Base-by-base conservation (phyloP, 2,113 vertebrate species). In the Craseonycteris thonglongyai region DNA sequence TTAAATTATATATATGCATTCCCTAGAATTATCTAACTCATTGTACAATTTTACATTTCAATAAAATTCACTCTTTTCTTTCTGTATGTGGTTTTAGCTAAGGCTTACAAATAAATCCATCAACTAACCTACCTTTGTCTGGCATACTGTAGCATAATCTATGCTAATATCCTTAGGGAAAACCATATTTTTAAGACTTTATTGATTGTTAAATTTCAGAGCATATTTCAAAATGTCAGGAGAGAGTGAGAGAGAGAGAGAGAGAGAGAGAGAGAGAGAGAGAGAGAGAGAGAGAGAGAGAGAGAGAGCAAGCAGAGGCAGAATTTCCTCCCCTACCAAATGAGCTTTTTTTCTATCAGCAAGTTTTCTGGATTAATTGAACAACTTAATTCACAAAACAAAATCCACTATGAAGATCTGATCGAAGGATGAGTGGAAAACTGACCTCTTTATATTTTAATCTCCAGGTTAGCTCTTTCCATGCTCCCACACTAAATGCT, bases 371-470 rank as follows among this genome's bases (percentile, higher is more conserved):
- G 21, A 69, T 47, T 78, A 81, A 65, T 24, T 87, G 45, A 95
- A 65, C 33, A 83, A 92, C 21, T 94, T 93, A 94, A 91, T 89
- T 83, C 68, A 93, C 21, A 90, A 83, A 91, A 87, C 75, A 83
- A 92, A 92, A 69, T 81, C 35, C 22, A 88, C 71, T 61, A 71
- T 84, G 69, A 92, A 88, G 61, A 84, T 56, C 26, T 81, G 51
- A 91, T 74, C 80, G 54, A 89, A 91, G 38, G 30, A 95, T 33
- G 38, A 95, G 95, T 84, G 69, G 69, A 96, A 92, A 97, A 72
- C 51, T 91, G 84, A 88, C 65, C 69, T 95, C n/a, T 95, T 93
- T 35, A 18, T 38, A 88, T 81, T 59, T 54, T 89, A 76, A 80
- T 84, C 45, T 82, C 51, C 19, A 30, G 35, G 58, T 82, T 59